These are phyloP conservation scores for Rotaria sp. DNA, from an alignment of 2,888 invertebrate genomes.

Conservation along the genomic window DNA sequence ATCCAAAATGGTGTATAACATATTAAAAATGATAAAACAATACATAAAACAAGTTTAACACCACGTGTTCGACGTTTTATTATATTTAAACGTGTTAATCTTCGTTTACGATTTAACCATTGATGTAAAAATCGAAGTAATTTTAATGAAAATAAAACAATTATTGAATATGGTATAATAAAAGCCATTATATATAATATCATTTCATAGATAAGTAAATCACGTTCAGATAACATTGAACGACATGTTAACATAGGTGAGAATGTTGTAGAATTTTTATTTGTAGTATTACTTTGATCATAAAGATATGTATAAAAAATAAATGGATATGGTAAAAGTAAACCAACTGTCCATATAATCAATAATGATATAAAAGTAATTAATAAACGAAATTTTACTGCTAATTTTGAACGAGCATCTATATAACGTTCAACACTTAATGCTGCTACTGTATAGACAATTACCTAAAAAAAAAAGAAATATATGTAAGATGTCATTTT, in stretches of 20 bases:
- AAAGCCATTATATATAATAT: constrained; percentile 1
- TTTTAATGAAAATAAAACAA: constrained; percentile 26
- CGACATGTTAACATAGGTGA: background rate
- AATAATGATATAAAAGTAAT: background rate
- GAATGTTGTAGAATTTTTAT: background rate
- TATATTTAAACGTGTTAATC: background rate
- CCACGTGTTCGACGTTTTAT: background rate
- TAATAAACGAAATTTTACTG: background rate
- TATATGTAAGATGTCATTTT: no score
- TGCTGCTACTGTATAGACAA: constrained; percentile 28
- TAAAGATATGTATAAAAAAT: constrained; percentile 9
- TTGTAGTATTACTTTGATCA: background rate
- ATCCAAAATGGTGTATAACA: constrained; percentile 26
- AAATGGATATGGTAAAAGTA: background rate
- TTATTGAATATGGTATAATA: constrained; percentile 11
- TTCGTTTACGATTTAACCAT: constrained; percentile 21
- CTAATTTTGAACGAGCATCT: background rate
- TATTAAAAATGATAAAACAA: constrained; percentile 2
- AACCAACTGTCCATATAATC: background rate
- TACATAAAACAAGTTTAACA: constrained; percentile 7
- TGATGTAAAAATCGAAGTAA: constrained; percentile 11
- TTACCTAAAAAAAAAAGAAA: background rate
- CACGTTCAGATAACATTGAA: background rate
- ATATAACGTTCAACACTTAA: constrained; percentile 30
- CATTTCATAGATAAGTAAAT: background rate